These are phyloP conservation scores for Emmelina monodactyla DNA, from an alignment of 2,888 invertebrate species.

Conservation along the genomic window DNA sequence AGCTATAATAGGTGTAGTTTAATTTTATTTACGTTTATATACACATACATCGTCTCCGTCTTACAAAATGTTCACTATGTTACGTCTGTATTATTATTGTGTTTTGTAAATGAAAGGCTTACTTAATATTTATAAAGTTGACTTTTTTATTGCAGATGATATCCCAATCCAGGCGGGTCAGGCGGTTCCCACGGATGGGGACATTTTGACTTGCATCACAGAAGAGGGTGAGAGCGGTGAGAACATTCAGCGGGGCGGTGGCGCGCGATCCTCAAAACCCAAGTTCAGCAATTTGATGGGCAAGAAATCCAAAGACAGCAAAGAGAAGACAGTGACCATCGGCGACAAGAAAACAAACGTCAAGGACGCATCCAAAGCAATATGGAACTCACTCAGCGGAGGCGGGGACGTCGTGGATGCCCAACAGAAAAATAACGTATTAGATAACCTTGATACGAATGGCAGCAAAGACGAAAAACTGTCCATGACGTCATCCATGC, in stretches of 20 bases:
- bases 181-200: conserved; percentile 65
- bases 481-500: conserved; percentile 39
- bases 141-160: conserved; percentile 69
- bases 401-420: conserved; percentile 57
- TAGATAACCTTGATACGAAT: conserved; percentile 44
- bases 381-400: conserved; percentile 50
- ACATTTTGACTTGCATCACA: conserved; percentile 71
- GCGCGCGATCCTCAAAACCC: conserved; percentile 64
- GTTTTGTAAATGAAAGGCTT: too few species aligned
- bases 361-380: conserved; percentile 55
- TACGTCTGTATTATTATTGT: too few species aligned
- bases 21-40: too few species aligned
- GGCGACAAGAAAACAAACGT: conserved; percentile 51
- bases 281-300: conserved; percentile 70
- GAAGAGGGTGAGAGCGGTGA: conserved; percentile 71
- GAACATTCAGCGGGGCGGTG: conserved; percentile 59
- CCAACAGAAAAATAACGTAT: conserved; percentile 44
- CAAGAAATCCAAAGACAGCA: conserved; percentile 67
- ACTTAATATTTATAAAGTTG: too few species aligned
- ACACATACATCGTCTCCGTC: too few species aligned
- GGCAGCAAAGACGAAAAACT: conserved; percentile 59
- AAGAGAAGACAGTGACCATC: conserved; percentile 42
- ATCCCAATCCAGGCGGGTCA: conserved; percentile 85
- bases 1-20: too few species aligned
- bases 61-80: too few species aligned